Evolutionary conservation across 1,140 invertebrate genomes (phyloP), one percentile per base, ranked within the genome.

Genomic region (Metaphire vulgaris): DNA sequence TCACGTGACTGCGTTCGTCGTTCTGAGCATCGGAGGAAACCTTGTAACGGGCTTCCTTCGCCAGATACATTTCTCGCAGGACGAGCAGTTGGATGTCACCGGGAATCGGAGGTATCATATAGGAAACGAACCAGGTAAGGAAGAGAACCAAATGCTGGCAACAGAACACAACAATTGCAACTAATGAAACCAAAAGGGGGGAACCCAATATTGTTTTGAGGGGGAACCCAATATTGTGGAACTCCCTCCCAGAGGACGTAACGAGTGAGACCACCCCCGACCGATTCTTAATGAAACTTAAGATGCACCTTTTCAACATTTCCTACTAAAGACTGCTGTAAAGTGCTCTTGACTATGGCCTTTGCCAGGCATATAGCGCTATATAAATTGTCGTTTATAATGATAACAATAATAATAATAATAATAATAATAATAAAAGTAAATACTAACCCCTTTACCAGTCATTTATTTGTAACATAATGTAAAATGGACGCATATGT

Each of bases 101-200:
- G 1, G 93, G 92, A 85, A 94, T 90, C 84, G 95, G 93, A 1
- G 94, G 93, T 75, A 96, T 93, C 73, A 92, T 88, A 92, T 92
- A 95, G 74, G 91, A 89, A 1, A 95, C 90, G 31, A 93, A 85
- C 83, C 93, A 92, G 85, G 93, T 92, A 30, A 93, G 90, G 34
- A 94, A 82, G 1, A 92, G 91, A 33, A 96, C 92, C 41, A 93
- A 87, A 87, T 95, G 94, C 92, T 93, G 87, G 6, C 88, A 88
- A 76, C 79, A 75, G 82, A 81, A 80, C 79, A 80, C 73, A 79
- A 72, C 78, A n/a, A n/a, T n/a, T n/a, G n/a, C n/a, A n/a, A n/a
- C n/a, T 16, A 66, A 68, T 15, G 34, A 31, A 33, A 70, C 28
- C 21, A n/a, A 67, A n/a, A 31, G 26, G 29, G 56, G 30, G 67